Evolutionary conservation across 2,113 vertebrate species (phyloP).

Genomic region (Microtus ochrogaster): DNA sequence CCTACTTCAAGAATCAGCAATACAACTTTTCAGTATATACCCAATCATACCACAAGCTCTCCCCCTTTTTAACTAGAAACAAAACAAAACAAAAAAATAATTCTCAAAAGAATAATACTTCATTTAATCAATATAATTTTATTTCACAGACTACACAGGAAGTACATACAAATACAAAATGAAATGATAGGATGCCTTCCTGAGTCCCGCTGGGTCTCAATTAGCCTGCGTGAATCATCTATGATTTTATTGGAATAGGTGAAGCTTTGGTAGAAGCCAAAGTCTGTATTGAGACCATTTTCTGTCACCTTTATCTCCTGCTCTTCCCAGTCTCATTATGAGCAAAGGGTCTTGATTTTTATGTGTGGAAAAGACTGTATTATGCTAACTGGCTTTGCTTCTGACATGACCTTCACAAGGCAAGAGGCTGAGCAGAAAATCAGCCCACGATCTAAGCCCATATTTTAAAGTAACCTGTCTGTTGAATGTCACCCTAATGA

Average conservation of each 20-base stretch:
- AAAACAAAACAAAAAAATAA: too few species aligned
- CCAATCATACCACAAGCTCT: too few species aligned
- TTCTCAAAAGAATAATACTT: not conserved
- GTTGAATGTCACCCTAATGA: not conserved
- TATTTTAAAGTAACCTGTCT: not conserved
- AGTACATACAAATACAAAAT: not conserved
- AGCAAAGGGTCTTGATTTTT: not conserved
- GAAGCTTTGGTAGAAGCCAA: not conserved
- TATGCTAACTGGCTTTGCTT: not conserved
- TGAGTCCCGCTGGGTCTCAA: rapidly evolving
- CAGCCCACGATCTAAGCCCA: not conserved
- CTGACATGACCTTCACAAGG: not conserved
- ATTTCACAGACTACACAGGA: not conserved
- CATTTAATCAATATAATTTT: not conserved
- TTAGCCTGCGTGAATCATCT: not conserved
- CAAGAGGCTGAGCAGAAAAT: not conserved
- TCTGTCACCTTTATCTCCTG: rapidly evolving
- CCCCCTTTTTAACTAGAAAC: not conserved
- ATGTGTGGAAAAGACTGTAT: not conserved
- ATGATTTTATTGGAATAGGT: rapidly evolving
- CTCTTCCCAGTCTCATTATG: rapidly evolving
- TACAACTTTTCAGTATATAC: too few species aligned
- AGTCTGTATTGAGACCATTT: not conserved
- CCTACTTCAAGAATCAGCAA: too few species aligned
- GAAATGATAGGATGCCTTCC: not conserved